These are phyloP conservation scores for Platorchestia sp. DNA, from an alignment of 1,140 invertebrate species.

Conservation along the genomic window DNA sequence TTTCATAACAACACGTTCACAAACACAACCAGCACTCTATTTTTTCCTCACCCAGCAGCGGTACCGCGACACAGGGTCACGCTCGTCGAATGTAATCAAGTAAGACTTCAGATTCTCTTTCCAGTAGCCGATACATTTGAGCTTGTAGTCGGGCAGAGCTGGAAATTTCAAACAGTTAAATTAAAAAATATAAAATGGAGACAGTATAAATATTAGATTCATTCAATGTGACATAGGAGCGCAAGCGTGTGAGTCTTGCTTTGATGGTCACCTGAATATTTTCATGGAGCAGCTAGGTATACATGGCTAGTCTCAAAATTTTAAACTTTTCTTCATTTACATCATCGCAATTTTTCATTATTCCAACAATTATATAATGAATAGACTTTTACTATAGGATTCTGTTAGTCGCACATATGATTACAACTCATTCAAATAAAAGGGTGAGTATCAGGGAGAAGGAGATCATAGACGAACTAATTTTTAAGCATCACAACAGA, in stretches of 20 bases:
- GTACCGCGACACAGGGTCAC: constrained; percentile 96
- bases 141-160: constrained; percentile 93
- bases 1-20: too few species aligned
- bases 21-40: not conserved
- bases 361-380: too few species aligned
- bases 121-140: constrained; percentile 98
- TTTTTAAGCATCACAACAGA: too few species aligned
- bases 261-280: not conserved
- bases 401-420: too few species aligned
- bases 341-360: too few species aligned
- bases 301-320: too few species aligned
- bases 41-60: constrained; percentile 86
- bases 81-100: constrained; percentile 94
- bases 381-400: too few species aligned
- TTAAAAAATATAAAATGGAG: not conserved
- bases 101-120: constrained; percentile 98
- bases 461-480: too few species aligned
- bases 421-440: too few species aligned
- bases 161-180: not conserved
- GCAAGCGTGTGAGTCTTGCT: not conserved
- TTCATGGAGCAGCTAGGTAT: too few species aligned
- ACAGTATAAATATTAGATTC: not conserved
- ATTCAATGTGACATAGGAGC: not conserved
- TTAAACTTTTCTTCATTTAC: too few species aligned
- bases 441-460: too few species aligned